Base-by-base conservation (phyloP, 2,797 vertebrate genomes). In the Sebastes alutus region DNA sequence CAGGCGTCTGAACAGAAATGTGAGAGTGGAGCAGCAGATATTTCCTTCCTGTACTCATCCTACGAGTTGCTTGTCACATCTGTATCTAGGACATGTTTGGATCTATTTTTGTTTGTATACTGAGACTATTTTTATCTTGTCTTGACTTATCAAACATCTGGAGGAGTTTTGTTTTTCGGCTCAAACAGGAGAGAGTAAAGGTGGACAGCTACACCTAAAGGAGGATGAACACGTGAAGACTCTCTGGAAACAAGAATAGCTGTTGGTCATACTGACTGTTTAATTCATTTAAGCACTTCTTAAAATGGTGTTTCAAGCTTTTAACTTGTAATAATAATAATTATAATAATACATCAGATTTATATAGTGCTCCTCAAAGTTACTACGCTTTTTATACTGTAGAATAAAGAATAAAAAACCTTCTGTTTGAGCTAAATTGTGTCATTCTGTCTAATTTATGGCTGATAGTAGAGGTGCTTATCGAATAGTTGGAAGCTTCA, bases 21-120 rank as follows among this genome's bases (percentile, higher is more conserved):
- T 2, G 27, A 18, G 22, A 5, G 9, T 4, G 8, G 7, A 38
- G 62, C 20, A 32, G n/a, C n/a, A 49, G 49, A 52, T 9, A n/a
- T 52, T 52, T 52, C 20, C 49, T 52, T n/a, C 49, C 20, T 42
- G 38, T 20, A 18, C 16, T 20, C 46, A 2, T 60, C 9, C 64
- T 20, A 6, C 38, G 4, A 58, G 20, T 18, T 8, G 11, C 16
- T 33, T 11, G 16, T 75, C 59, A 27, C 22, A 58, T 46, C 42
- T 46, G 42, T 46, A 29, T 76, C 30, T 29, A 4, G 29, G 46
- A 72, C 78, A 6, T 5, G 10, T 62, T 75, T 66, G 62, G 30
- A 62, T 84, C 83, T 91, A 89, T 90, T 92, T 85, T 60, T 74
- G 30, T 81, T 71, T 23, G 18, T 4, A 4, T 2, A 3, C 58